Percentiles rank a stretch among this genome's conserved stretches.
phyloP scores from a whole-genome alignment of 2,888 invertebrate species.

The Ariolimax columbianus region DNA sequence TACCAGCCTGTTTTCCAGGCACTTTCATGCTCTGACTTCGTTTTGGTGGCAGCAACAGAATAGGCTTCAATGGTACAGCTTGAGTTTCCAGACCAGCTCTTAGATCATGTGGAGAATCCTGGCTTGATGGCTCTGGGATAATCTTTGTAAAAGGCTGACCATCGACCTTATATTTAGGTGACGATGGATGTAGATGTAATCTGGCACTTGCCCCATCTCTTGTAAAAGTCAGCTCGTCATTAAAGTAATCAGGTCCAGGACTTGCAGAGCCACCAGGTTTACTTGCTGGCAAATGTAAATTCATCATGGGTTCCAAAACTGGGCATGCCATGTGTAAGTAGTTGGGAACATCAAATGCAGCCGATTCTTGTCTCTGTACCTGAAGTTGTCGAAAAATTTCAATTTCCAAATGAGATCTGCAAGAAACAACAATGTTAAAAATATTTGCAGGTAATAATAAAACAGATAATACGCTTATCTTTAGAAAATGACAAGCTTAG shows the following conservation, averaged over 20 bases:
- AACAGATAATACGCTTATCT: background rate
- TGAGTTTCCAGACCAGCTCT: constrained; percentile 3
- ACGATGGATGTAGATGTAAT: background rate
- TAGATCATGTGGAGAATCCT: constrained; percentile 28
- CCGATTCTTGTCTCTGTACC: constrained; percentile 67
- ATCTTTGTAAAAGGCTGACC: constrained; percentile 8
- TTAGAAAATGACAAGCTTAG: background rate
- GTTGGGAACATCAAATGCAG: constrained; percentile 14
- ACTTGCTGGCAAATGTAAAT: constrained; percentile 1
- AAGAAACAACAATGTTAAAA: background rate
- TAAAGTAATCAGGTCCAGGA: background rate
- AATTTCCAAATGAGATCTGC: constrained; percentile 74
- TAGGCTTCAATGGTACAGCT: background rate
- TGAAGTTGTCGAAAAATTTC: constrained; percentile 77
- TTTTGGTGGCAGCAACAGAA: constrained; percentile 42
- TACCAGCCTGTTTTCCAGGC: constrained; percentile 42
- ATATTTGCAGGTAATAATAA: background rate
- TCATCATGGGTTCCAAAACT: constrained; percentile 8
- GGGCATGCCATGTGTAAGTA: constrained; percentile 18
- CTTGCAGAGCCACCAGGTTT: background rate
- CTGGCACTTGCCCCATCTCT: constrained; percentile 12
- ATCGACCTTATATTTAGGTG: background rate
- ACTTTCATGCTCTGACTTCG: constrained; percentile 49
- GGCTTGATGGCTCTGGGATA: constrained; percentile 35
- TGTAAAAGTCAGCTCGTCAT: background rate